Evolutionary conservation across 2,113 vertebrate species (phyloP).

Genomic region (Carassius auratus): DNA sequence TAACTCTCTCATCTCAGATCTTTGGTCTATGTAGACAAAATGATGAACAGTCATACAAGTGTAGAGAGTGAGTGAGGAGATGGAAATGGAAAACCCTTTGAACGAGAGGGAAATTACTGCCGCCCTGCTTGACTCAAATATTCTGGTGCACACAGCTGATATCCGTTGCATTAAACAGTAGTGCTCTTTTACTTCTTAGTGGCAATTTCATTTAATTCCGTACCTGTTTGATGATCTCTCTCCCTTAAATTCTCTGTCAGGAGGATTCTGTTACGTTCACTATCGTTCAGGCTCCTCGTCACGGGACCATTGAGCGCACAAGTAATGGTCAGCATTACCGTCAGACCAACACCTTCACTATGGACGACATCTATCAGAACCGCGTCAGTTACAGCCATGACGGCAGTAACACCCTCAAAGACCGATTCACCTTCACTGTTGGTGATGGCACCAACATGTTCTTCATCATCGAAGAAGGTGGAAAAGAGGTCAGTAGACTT

Average conservation of each 20-base stretch:
- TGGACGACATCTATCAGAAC: conserved; percentile 94
- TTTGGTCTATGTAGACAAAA: too few species aligned
- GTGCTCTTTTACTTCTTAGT: neutral
- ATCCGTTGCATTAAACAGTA: neutral
- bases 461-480: conserved; percentile 84
- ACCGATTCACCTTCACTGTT: conserved; percentile 88
- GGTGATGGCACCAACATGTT: conserved; percentile 87
- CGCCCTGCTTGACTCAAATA: neutral
- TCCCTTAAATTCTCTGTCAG: conserved; percentile 66
- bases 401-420: conserved; percentile 84
- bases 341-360: conserved; percentile 83
- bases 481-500: conserved; percentile 80
- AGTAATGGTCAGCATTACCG: conserved; percentile 76
- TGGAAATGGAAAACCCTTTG: neutral
- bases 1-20: neutral
- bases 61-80: neutral
- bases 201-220: neutral
- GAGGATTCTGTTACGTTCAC: conserved; percentile 83
- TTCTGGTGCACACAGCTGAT: neutral
- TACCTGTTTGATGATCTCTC: neutral
- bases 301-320: conserved; percentile 83
- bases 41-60: too few species aligned
- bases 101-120: neutral
- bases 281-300: conserved; percentile 85
- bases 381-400: conserved; percentile 90